Percentiles rank a stretch among this genome's conserved stretches.
These are phyloP conservation scores for Pygathrix nemaeus DNA, from an alignment of 2,113 vertebrate genomes.

Conservation along the genomic window DNA sequence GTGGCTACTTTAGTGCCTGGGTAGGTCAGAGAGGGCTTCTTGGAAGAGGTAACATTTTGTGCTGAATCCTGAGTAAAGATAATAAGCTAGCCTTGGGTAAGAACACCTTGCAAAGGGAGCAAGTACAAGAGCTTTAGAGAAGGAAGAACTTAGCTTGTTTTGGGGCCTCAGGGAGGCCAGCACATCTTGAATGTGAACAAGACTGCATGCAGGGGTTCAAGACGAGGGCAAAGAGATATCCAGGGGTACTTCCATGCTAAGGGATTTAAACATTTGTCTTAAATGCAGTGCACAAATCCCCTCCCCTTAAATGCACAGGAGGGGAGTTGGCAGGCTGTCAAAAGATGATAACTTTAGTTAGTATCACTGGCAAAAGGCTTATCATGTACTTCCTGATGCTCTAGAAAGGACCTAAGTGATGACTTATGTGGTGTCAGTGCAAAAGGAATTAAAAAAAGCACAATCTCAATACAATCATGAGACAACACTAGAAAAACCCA, in stretches of 20 bases:
- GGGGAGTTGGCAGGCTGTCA: neutral
- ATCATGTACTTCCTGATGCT: accelerated
- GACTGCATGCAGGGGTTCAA: neutral
- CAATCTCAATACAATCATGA: neutral
- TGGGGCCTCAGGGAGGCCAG: neutral
- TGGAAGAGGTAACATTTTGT: neutral
- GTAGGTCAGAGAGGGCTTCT: neutral
- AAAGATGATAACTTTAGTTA: neutral
- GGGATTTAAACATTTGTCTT: neutral
- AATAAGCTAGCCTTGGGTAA: neutral
- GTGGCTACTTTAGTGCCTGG: neutral
- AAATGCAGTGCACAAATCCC: too few relatives aligned
- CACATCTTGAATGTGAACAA: neutral
- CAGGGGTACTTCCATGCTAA: neutral
- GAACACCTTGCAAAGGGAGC: neutral
- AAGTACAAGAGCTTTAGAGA: too few relatives aligned
- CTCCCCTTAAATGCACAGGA: neutral
- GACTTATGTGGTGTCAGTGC: too few relatives aligned
- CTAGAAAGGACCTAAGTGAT: neutral
- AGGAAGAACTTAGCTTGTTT: neutral
- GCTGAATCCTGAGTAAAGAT: neutral
- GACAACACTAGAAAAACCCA: neutral
- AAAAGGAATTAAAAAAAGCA: neutral
- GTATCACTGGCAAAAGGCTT: neutral
- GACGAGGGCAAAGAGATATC: too few relatives aligned